Base-by-base conservation (phyloP, 35 echinoderm and acorn worm species). In the Apostichopus californicus region DNA sequence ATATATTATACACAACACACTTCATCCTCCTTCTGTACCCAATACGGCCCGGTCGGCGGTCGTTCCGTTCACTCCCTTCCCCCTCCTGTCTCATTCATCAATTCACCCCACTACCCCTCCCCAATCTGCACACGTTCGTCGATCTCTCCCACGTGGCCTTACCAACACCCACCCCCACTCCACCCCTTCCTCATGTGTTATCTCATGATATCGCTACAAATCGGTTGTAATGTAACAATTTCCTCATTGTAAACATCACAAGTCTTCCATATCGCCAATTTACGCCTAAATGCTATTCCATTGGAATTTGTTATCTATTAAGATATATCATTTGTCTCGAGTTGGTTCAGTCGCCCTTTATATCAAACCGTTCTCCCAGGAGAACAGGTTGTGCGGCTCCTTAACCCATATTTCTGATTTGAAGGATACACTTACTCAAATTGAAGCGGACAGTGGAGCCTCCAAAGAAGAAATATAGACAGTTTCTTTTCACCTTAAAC, bases 391-490 rank as follows among this genome's bases (percentile, higher is more conserved):
- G 17, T 83, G 12, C 52, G 80, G 17, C 80, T 83, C 80, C 55
- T 83, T 83, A 83, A 83, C 80, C 80, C 80, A 83, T 83, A 83
- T 83, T 53, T 83, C 53, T 83, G 80, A 55, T 56, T 83, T 55
- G 14, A 46, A 83, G 64, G 80, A 83, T 83, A 83, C 80, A 83
- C 80, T 83, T 83, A 83, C 80, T 83, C 55, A 83, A 83, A 83
- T 83, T 83, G 80, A 83, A 83, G 18, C 18, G 52, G 80, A 55
- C 80, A 83, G 80, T 83, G 80, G 80, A 83, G 80, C 80, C 80
- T 55, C 52, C 25, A 55, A 55, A 18, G 80, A 83, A 55, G 55
- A 83, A 83, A 83, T 83, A 83, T 55, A 34, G 80, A 83, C 55
- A n/a, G 80, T 53, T 83, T 83, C 80, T 83, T 55, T 55, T 83